A percentile compares a stretch with the other conserved stretches of the same genome.
phyloP scores from a whole-genome alignment of 2,797 vertebrate genomes.

The Hemitrygon akajei region DNA sequence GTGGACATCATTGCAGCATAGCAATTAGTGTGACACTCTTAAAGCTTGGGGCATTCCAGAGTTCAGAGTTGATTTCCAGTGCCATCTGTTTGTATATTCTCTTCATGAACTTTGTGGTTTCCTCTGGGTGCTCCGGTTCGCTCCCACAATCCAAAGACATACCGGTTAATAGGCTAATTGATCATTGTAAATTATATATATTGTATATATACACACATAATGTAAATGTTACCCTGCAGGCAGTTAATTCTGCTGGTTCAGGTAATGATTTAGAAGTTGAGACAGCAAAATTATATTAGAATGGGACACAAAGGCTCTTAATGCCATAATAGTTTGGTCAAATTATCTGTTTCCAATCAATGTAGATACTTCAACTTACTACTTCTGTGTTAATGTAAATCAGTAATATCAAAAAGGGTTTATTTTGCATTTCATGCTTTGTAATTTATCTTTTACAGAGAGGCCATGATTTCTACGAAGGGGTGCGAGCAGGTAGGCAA shows the following conservation, averaged over 20 bases:
- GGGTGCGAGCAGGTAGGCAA: slow-evolving; percentile 69
- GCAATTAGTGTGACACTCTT: too few species aligned
- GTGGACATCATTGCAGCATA: too few species aligned
- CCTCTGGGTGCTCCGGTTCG: too few species aligned
- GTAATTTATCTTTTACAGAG: slow-evolving; percentile 55
- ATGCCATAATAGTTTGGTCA: background rate
- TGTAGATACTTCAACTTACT: background rate
- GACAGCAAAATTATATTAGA: background rate
- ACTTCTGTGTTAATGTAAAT: background rate
- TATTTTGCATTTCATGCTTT: background rate
- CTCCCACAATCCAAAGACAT: too few species aligned
- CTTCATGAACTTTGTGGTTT: too few species aligned
- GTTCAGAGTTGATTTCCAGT: too few species aligned
- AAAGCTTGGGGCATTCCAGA: too few species aligned
- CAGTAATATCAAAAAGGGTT: background rate
- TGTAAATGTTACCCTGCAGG: background rate
- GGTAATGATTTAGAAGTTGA: background rate
- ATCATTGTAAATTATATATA: too few species aligned
- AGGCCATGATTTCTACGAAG: slow-evolving; percentile 74
- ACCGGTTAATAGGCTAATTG: too few species aligned
- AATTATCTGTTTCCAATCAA: background rate
- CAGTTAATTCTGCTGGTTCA: background rate
- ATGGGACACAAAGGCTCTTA: background rate
- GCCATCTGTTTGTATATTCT: too few species aligned
- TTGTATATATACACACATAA: too few species aligned